Base-by-base conservation (phyloP, 2,888 invertebrate genomes). In the Parnassius apollo region DNA sequence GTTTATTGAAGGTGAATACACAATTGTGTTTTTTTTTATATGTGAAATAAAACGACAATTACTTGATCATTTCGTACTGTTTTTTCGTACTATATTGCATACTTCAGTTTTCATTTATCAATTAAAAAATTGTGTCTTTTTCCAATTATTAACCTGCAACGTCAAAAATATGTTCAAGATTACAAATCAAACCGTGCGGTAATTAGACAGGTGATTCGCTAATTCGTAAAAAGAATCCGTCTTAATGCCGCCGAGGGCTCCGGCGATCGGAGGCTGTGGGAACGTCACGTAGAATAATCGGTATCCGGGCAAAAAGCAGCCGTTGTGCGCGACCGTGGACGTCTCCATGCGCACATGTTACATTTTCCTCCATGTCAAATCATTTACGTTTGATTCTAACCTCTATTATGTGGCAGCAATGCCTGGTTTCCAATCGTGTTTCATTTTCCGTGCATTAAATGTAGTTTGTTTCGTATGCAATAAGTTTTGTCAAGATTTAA, bases 171-270 rank as follows among this genome's bases (percentile, higher is more conserved):
- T 44, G 49, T 54, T 54, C 54, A 48, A 49, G 55, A 55, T 56
- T 55, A 50, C 59, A 62, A 81, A 81, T 80, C 77, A 74, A 73
- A 76, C 73, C 73, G 69, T 69, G 71, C 75, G 74, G 82, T 87
- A 90, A 90, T 90, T 89, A 88, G 89, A 88, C 90, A 90, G 90
- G 89, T 89, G 89, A 90, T 88, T 87, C 87, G 86, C 85, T 91
- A 89, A 91, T 91, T 88, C 87, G 79, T 74, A 80, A 80, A 82
- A 83, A 80, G 91, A 88, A 89, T 89, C 78, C 85, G 82, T 80
- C 83, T 83, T 82, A 80, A 82, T 83, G 81, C 81, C 74, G 74
- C 75, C 69, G 72, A 74, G 70, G 75, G 77, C 77, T 13, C 77
- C 72, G 75, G 73, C 75, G 80, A 78, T 77, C 74, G 73, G 68